Conservation (phyloP, 2,797 vertebrate genomes). For the Linurgus olivaceus region DNA sequence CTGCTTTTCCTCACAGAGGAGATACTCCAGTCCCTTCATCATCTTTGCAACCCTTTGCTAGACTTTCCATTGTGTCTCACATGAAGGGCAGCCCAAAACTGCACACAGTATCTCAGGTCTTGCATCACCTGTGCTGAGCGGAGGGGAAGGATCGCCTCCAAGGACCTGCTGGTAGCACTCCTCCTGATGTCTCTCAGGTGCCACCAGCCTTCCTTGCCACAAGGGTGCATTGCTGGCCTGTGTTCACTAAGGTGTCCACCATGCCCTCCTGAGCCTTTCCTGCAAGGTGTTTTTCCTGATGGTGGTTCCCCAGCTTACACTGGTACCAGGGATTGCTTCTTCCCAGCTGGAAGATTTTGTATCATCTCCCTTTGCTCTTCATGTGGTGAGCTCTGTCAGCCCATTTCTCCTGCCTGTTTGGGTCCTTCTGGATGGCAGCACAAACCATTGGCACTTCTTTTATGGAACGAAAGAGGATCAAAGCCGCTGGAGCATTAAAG, state of each 20-base stretch:
- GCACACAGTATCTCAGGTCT: background rate
- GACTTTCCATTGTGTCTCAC: accelerated
- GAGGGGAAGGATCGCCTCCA: background rate
- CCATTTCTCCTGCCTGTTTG: background rate
- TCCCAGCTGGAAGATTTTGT: background rate
- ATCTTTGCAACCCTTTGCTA: background rate
- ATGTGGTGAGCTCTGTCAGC: background rate
- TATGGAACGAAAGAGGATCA: background rate
- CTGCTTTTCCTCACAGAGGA: background rate
- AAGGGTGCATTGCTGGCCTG: background rate
- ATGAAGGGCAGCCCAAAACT: background rate
- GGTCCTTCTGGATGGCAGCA: background rate
- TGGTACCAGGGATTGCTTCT: background rate
- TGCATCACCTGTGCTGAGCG: background rate
- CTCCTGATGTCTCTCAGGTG: background rate
- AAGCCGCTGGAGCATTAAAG: background rate
- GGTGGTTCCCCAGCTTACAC: accelerated
- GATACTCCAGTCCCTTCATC: background rate
- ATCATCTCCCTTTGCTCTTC: background rate
- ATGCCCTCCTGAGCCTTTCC: background rate
- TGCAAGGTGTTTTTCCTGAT: background rate
- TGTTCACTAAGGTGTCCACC: background rate
- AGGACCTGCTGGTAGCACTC: background rate
- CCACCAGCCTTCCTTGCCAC: background rate
- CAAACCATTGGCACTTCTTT: background rate